Conservation (phyloP, 2,113 vertebrate genomes). For the Suricata suricatta region DNA sequence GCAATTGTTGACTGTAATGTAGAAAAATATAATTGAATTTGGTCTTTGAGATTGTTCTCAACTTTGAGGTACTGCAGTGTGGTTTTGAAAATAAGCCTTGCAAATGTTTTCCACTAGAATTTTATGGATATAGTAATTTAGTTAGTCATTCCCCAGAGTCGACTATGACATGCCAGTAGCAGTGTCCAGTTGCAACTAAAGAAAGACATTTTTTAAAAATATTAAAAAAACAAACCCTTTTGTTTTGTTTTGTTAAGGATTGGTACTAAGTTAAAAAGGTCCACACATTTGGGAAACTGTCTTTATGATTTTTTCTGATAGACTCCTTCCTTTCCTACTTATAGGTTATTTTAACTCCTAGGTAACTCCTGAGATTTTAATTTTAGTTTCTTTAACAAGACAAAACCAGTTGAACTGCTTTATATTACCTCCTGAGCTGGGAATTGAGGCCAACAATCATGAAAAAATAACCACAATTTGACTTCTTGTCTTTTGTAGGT, state of each 20-base stretch:
- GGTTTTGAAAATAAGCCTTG: slow-evolving; percentile 53
- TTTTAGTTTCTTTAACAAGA: slow-evolving; percentile 63
- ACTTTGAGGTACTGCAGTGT: not conserved
- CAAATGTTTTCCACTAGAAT: slow-evolving; percentile 66
- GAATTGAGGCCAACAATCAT: slow-evolving; percentile 49
- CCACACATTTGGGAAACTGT: slow-evolving; percentile 13
- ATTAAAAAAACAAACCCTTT: not conserved
- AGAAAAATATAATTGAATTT: slow-evolving; percentile 54
- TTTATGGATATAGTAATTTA: slow-evolving; percentile 69
- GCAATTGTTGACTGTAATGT: slow-evolving; percentile 21
- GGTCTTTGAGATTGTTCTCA: slow-evolving; percentile 5
- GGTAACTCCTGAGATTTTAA: slow-evolving; percentile 58
- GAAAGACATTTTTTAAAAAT: not conserved
- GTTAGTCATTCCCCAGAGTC: slow-evolving; percentile 48
- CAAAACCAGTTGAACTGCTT: slow-evolving; percentile 68
- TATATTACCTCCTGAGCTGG: slow-evolving; percentile 55
- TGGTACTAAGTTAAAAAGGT: slow-evolving; percentile 1
- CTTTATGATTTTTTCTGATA: slow-evolving; percentile 16
- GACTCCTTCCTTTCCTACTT: slow-evolving; percentile 38
- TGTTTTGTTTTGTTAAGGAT: not conserved
- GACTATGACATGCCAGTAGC: slow-evolving; percentile 31
- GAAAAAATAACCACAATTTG: slow-evolving; percentile 17
- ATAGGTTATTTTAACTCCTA: not conserved
- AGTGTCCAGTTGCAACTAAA: slow-evolving; percentile 47
- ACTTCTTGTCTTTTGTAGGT: slow-evolving; percentile 51